Evolutionary conservation across 2,113 vertebrate species (phyloP).

Genomic region (Sinosuthora webbiana): DNA sequence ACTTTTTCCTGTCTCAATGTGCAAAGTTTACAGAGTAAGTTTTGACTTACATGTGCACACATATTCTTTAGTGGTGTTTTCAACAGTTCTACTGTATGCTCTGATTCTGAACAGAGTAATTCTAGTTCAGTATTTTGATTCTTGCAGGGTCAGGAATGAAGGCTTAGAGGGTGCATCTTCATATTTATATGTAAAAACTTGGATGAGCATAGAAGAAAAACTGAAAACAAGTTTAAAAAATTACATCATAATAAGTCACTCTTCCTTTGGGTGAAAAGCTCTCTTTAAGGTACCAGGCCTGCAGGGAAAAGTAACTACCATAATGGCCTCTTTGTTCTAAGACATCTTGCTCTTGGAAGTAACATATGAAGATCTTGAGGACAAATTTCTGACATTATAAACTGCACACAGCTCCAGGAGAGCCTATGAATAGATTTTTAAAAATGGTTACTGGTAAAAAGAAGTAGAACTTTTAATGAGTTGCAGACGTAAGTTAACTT

Average conservation of each 20-base stretch:
- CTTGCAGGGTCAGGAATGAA: not conserved
- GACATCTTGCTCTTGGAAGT: not conserved
- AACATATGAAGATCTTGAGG: rapidly evolving
- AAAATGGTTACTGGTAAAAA: not conserved
- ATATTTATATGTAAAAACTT: not conserved
- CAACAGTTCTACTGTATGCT: not conserved
- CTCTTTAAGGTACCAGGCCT: not conserved
- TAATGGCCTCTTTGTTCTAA: not conserved
- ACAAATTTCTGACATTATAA: not conserved
- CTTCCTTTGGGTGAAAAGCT: not conserved
- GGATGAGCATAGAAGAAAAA: not conserved
- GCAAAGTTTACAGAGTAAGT: not conserved
- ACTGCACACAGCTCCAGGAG: not conserved
- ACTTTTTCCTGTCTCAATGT: not conserved
- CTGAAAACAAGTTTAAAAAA: not conserved
- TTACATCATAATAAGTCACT: not conserved
- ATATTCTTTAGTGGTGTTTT: not conserved
- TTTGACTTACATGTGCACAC: not conserved
- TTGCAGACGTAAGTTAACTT: not conserved
- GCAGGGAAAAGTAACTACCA: not conserved
- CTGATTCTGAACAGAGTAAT: not conserved
- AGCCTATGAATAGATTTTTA: not conserved
- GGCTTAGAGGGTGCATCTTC: not conserved
- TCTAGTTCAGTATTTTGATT: not conserved
- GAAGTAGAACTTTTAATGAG: not conserved